A percentile compares a stretch with the other conserved stretches of the same genome.
Evolutionary conservation across 2,797 vertebrate genomes (phyloP).

Genomic region (Hoplostethus atlanticus): DNA sequence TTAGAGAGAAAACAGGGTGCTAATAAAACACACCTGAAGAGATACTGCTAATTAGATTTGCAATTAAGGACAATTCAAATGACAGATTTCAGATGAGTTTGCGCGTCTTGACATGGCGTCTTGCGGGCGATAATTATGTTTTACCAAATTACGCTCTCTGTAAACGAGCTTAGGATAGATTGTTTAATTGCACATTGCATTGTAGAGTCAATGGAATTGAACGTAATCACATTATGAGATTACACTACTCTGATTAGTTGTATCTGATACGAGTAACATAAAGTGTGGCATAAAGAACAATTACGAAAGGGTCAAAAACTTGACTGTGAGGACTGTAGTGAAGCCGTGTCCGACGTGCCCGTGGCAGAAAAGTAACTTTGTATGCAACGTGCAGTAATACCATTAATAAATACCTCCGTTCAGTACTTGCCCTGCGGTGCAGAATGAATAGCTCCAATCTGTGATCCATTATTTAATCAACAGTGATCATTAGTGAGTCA

Average conservation of each 20-base stretch:
- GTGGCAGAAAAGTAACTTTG: background rate
- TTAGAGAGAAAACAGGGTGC: constrained; percentile 25
- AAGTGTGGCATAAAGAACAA: no score
- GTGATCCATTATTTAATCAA: constrained; percentile 13
- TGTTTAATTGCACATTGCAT: constrained; percentile 14
- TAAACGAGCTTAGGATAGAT: constrained; percentile 57
- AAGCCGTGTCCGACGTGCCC: no score
- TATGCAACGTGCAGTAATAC: background rate
- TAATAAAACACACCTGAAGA: constrained; percentile 28
- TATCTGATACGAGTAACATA: no score
- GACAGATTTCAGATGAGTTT: constrained; percentile 38
- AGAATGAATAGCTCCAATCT: constrained; percentile 14
- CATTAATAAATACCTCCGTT: background rate
- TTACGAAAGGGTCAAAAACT: no score
- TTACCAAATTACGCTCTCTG: constrained; percentile 42
- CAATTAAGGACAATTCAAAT: constrained; percentile 48
- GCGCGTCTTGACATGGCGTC: constrained; percentile 15
- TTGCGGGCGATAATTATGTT: constrained; percentile 50
- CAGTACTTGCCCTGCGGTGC: background rate
- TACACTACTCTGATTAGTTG: no score
- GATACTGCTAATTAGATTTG: constrained; percentile 51
- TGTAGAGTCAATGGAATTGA: constrained; percentile 16
- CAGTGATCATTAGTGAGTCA: constrained; percentile 10
- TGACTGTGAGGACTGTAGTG: no score
- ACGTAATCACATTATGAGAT: background rate